Evolutionary conservation across 2,113 vertebrate species (phyloP), one percentile per base, ranked within the genome.

Genomic region (Pseudois nayaur): DNA sequence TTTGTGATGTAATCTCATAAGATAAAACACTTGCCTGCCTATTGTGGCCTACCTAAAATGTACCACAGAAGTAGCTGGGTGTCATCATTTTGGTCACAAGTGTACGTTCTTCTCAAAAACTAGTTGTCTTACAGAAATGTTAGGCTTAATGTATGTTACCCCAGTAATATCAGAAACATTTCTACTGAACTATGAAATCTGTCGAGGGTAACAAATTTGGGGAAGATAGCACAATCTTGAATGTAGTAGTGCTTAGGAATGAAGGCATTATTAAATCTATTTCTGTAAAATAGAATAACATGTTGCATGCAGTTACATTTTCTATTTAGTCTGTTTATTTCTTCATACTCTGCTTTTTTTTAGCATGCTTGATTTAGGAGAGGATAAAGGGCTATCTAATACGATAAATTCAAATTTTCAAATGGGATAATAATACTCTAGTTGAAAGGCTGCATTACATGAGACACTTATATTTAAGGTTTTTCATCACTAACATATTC

Each of bases 351-450:
- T 96, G 52, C 64, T 91, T 93, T 97, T 95, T 64, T 94, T 90
- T 93, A 95, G 94, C 95, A 95, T 97, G 97, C 93, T 94, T 95
- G 59, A 87, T 54, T 91, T 96, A 95, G 89, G 87, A 95, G 76
- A 97, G 67, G 95, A 91, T 64, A 95, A 98, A 98, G 98, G 97
- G 97, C 96, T 98, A 93, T 54, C 57, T 86, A 52, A 91, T 74
- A 57, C 57, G 45, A 60, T 36, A 91, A 92, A 62, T 89, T 52
- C 40, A 64, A 31, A 83, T 95, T 95, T 95, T 94, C 57, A 89
- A 59, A 27, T 92, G 83, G 36, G 60, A 57, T 60, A 52, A 64
- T 79, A 96, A 52, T 74, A 78, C 25, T 97, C 52, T 64, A 79
- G 91, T 54, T 97, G 60, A 84, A 95, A 93, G 86, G n/a, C 62